Evolutionary conservation across 2,797 vertebrate species (phyloP), one percentile per base, ranked within the genome.

Genomic region (Diplodus puntazzo): DNA sequence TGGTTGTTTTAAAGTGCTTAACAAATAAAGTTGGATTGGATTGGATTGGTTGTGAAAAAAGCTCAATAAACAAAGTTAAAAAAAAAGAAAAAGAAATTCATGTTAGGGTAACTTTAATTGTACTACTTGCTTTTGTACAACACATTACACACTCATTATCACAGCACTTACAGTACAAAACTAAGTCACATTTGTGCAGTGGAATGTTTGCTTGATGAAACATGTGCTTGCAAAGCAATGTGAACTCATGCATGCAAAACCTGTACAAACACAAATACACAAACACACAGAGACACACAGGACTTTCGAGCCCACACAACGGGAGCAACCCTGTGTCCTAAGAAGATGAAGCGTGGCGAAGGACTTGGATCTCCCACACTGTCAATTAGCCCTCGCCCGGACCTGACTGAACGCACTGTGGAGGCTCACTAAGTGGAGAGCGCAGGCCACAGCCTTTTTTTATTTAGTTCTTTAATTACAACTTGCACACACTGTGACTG

Each of bases 381-480:
- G 87, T 88, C 92, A 93, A 92, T 93, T 92, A 93, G 73, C 79
- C 85, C 73, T 73, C 20, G 75, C 79, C 77, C 30, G 61, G 82
- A 81, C 75, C 85, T 68, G 85, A 87, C 82, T 84, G 88, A 90
- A 74, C 34, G 79, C 82, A 55, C 84, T 67, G 81, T 73, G 76
- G 79, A 88, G 89, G 75, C 66, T 71, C 59, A 54, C 87, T 89
- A 88, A 92, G 88, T 87, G 84, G 85, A 84, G 90, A 84, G 79
- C 75, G 27, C 84, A 83, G 86, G 83, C 91, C 89, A 57, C 87
- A 91, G 86, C 73, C 79, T 75, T 88, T 91, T 88, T 88, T 94
- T 89, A 91, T 93, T 90, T 93, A 92, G 93, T 67, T 73, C 87
- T 88, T 86, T 95, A 95, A 95, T 95, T 95, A 95, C 92, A 94